Evolutionary conservation across 2,113 vertebrate species (phyloP).

Genomic region (Marmota flaviventris): DNA sequence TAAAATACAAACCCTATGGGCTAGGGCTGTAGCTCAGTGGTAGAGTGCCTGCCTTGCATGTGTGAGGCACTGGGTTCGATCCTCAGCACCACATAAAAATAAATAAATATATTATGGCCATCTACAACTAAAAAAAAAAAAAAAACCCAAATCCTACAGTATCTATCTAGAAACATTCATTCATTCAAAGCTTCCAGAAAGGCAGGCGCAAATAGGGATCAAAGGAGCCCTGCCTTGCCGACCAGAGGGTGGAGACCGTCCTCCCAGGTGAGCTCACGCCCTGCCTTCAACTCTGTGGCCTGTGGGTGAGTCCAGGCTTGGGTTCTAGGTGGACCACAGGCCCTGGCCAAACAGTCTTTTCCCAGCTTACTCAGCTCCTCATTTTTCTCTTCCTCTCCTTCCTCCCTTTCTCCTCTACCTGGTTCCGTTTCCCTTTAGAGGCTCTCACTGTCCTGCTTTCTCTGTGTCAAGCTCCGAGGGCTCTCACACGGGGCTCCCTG

Average conservation of each 20-base stretch:
- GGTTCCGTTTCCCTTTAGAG: not conserved
- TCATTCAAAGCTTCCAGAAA: not conserved
- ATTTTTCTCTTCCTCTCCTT: too few species aligned
- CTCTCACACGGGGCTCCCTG: not conserved
- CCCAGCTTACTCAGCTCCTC: too few species aligned
- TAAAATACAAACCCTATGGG: not conserved
- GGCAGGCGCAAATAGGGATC: accelerated
- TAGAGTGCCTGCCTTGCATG: too few species aligned
- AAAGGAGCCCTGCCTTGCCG: not conserved
- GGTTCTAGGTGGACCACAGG: not conserved
- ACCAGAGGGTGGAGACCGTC: not conserved
- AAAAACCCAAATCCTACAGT: not conserved
- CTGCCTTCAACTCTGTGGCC: not conserved
- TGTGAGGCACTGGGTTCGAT: too few species aligned
- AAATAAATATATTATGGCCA: too few species aligned
- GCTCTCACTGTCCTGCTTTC: not conserved
- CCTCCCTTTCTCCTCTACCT: not conserved
- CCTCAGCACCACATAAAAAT: too few species aligned
- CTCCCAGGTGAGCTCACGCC: not conserved
- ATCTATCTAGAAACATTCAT: not conserved
- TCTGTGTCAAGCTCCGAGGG: accelerated
- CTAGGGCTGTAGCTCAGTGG: too few species aligned
- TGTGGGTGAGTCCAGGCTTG: not conserved
- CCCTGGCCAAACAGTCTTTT: not conserved
- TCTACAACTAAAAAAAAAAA: too few species aligned